A percentile compares a stretch with the other conserved stretches of the same genome.
Evolutionary conservation across 2,113 vertebrate species (phyloP).

Genomic region (Vulpes ferrilata): DNA sequence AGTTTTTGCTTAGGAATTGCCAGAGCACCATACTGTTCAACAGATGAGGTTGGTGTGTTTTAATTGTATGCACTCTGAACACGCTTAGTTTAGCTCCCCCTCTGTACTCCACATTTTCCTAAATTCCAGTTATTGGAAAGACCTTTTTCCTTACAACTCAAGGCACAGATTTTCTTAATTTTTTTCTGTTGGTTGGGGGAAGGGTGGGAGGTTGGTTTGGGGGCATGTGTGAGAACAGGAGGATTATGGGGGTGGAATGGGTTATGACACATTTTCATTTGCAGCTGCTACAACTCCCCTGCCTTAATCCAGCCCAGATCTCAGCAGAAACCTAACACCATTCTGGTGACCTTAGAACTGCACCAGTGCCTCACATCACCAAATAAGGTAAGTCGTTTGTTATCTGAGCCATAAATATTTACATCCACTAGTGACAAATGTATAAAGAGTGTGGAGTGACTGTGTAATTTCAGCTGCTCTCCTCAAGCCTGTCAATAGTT

Average conservation of each 20-base stretch:
- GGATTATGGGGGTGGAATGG: constrained; percentile 39
- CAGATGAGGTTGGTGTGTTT: constrained; percentile 71
- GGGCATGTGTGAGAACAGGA: constrained; percentile 62
- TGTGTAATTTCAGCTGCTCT: constrained; percentile 81
- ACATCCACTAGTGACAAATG: constrained; percentile 79
- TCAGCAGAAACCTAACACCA: constrained; percentile 68
- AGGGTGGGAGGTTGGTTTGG: background rate
- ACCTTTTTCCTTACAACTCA: constrained; percentile 27
- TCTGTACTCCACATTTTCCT: constrained; percentile 42
- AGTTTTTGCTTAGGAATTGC: constrained; percentile 76
- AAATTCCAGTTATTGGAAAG: constrained; percentile 25
- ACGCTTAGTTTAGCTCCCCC: constrained; percentile 29
- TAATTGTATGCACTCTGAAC: constrained; percentile 71
- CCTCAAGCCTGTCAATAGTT: constrained; percentile 55
- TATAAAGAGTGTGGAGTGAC: constrained; percentile 67
- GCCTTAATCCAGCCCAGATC: constrained; percentile 72
- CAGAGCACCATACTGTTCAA: constrained; percentile 62
- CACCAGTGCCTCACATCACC: constrained; percentile 68
- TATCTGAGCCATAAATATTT: constrained; percentile 85
- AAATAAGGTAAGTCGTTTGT: constrained; percentile 82
- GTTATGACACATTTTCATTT: constrained; percentile 78
- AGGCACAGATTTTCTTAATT: constrained; percentile 64
- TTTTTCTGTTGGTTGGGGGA: background rate
- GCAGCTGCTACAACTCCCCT: constrained; percentile 63
- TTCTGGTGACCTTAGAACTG: constrained; percentile 77